Evolutionary conservation across 2,888 invertebrate genomes (phyloP).

Genomic region (Laspeyria flexula): DNA sequence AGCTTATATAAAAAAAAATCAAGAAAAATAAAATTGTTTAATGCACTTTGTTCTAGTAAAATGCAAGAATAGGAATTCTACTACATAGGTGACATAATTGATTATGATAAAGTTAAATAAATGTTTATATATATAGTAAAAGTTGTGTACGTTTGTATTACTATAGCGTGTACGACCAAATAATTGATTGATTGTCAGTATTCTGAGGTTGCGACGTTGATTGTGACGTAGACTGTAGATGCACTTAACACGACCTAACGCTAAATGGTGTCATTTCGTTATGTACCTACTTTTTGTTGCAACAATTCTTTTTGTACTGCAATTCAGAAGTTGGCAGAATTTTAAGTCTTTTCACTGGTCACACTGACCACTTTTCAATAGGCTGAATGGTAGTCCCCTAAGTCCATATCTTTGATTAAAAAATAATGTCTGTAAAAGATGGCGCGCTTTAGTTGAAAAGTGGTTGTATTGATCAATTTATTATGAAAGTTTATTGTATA

Average conservation of each 20-base stretch:
- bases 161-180: constrained; percentile 72
- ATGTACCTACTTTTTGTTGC: constrained; percentile 61
- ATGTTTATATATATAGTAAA: constrained; percentile 66
- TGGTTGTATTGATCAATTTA: constrained; percentile 13
- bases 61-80: constrained; percentile 50
- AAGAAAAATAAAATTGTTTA: constrained; percentile 55
- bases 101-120: constrained; percentile 52
- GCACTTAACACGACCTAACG: constrained; percentile 61
- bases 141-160: constrained; percentile 72
- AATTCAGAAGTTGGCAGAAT: constrained; percentile 33
- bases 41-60: constrained; percentile 65
- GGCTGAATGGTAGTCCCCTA: neutral
- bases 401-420: constrained; percentile 2
- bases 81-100: constrained; percentile 59
- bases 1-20: constrained; percentile 34
- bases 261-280: constrained; percentile 46
- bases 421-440: constrained; percentile 20
- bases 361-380: constrained; percentile 44
- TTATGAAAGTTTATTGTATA: constrained; percentile 19
- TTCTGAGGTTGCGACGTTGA: constrained; percentile 50
- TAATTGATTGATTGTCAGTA: constrained; percentile 56
- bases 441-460: constrained; percentile 21
- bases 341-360: constrained; percentile 41
- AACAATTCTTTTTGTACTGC: constrained; percentile 42
- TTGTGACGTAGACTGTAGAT: constrained; percentile 58